Evolutionary conservation across 2,797 vertebrate species (phyloP), one percentile per base, ranked within the genome.

Genomic region (Esox lucius): DNA sequence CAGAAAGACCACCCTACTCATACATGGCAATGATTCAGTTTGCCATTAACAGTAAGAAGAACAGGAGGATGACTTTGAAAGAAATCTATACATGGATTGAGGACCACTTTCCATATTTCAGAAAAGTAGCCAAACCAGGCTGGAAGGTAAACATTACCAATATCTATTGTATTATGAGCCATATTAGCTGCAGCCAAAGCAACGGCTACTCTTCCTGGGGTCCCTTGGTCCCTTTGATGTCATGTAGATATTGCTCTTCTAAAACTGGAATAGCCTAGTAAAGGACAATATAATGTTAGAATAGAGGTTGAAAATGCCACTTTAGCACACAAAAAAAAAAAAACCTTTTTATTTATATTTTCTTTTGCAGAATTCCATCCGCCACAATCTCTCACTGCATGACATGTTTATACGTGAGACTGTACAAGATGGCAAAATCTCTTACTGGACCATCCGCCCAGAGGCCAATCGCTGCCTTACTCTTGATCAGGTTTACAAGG

Each of bases 11-110:
- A 0, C 97, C 98, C 0, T 99, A 97, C 82, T 99, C 98, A 75
- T 99, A 99, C 88, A 98, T 98, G 96, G 96, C 96, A 76, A 97
- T 99, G 95, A 99, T 99, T 85, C 98, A 99, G 79, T 99, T 99
- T 74, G 98, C 98, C 2, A 98, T 99, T 89, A 99, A 99, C 90
- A 98, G 97, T 80, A 95, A 92, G 0, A 92, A 92, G 74, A 93
- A 87, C 84, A 93, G 94, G 82, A 94, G 89, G 81, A 98, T 99
- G 98, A 98, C 96, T 0, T 88, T 99, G 78, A 99, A 98, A 75
- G 96, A 98, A 83, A 99, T 99, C 89, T 99, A 98, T 70, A 93
- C 89, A 16, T 99, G 98, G 98, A 97, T 98, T 8, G 96, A 98
- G 90, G 93, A 97, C 61, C 95, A 98, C 75, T 99, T 99, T 76